A percentile compares a stretch with the other conserved stretches of the same genome.
phyloP scores from a whole-genome alignment of 1,140 invertebrate species.

The Acromyrmex charruanus region DNA sequence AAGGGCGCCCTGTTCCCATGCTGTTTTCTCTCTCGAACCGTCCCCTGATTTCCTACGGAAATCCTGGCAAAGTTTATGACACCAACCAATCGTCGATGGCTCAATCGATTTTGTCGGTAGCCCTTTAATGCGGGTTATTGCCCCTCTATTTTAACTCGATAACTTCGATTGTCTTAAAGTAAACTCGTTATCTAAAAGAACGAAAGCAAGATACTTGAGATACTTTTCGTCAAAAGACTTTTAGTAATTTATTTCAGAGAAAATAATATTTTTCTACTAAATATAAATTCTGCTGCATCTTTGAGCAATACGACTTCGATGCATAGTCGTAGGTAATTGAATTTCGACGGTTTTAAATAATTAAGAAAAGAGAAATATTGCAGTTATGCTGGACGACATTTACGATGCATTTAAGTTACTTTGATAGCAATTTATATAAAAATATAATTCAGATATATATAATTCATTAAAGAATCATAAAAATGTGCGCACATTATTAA shows the following conservation, averaged over 20 bases:
- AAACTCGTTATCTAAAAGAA: slow-evolving; percentile 9
- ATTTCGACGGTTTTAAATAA: not conserved
- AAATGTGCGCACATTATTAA: not conserved
- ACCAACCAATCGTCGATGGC: slow-evolving; percentile 34
- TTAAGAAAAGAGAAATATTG: not conserved
- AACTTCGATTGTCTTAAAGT: not conserved
- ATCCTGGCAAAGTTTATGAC: slow-evolving; percentile 43
- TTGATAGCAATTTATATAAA: not conserved
- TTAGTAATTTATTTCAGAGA: not conserved
- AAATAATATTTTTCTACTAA: slow-evolving; percentile 14
- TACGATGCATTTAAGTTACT: not conserved
- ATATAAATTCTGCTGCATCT: not conserved
- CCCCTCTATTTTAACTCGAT: not conserved
- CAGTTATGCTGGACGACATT: not conserved
- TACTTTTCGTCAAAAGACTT: not conserved
- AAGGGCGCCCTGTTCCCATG: not conserved
- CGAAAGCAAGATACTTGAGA: not conserved
- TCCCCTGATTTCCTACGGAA: slow-evolving; percentile 40
- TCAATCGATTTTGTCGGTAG: slow-evolving; percentile 42
- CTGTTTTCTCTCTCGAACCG: not conserved
- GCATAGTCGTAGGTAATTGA: not conserved
- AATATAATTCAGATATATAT: not conserved
- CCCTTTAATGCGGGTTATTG: slow-evolving; percentile 14
- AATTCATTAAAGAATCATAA: not conserved
- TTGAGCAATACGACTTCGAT: not conserved